A percentile compares a stretch with the other conserved stretches of the same genome.
phyloP scores from a whole-genome alignment of 2,888 invertebrate species.

The Eupeodes luniger region DNA sequence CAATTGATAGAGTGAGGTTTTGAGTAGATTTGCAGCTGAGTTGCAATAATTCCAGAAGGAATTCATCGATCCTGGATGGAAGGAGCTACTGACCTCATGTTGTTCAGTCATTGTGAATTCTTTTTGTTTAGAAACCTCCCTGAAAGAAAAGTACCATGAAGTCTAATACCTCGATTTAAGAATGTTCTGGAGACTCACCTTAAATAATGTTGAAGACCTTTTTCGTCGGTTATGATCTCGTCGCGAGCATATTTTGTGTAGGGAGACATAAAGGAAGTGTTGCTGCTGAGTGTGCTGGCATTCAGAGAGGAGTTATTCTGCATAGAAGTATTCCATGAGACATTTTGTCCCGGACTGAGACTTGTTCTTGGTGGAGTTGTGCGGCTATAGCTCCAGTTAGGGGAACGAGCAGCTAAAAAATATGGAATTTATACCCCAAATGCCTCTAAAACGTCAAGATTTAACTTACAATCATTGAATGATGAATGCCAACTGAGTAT shows the following conservation, averaged over 20 bases:
- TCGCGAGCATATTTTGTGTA: slow-evolving; percentile 81
- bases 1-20: slow-evolving; percentile 83
- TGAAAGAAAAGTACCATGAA: slow-evolving; percentile 37
- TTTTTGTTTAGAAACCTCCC: slow-evolving; percentile 79
- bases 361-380: slow-evolving; percentile 80
- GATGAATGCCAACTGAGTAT: slow-evolving; percentile 84
- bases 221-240: slow-evolving; percentile 85
- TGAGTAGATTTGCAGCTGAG: slow-evolving; percentile 82
- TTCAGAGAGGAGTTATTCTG: slow-evolving; percentile 80
- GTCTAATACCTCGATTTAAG: too few relatives aligned
- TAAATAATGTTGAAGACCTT: slow-evolving; percentile 84
- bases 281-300: slow-evolving; percentile 79
- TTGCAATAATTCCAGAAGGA: slow-evolving; percentile 84
- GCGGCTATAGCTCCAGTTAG: slow-evolving; percentile 80
- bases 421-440: neutral
- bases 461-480: slow-evolving; percentile 81
- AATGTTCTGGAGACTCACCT: slow-evolving; percentile 77
- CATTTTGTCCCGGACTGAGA: slow-evolving; percentile 79
- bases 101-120: slow-evolving; percentile 80
- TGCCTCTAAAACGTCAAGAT: neutral
- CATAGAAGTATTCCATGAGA: slow-evolving; percentile 80
- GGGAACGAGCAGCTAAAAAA: slow-evolving; percentile 69
- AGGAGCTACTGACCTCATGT: slow-evolving; percentile 78
- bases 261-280: slow-evolving; percentile 80
- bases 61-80: slow-evolving; percentile 79